These are phyloP conservation scores for Caenorhabditis zanzibari DNA, from an alignment of 2,888 invertebrate genomes.

Conservation along the genomic window DNA sequence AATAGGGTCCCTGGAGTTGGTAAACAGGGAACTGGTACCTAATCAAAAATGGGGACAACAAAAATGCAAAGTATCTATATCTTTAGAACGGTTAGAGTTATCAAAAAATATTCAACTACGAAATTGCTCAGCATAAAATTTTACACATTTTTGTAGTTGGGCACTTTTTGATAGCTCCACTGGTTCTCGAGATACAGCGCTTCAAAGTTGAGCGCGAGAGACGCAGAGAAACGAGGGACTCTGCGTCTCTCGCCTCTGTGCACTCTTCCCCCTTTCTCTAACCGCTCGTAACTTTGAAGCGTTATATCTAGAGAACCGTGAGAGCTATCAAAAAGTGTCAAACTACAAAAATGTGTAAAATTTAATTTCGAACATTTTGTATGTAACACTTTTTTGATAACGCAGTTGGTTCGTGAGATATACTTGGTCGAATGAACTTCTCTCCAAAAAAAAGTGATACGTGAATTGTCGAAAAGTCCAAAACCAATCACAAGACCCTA, in stretches of 20 bases:
- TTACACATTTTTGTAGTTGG: no score
- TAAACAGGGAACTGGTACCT: constrained; percentile 21
- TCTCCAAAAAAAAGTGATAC: no score
- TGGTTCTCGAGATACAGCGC: no score
- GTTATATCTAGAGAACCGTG: not conserved
- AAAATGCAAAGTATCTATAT: not conserved
- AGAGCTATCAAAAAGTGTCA: not conserved
- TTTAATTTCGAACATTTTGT: not conserved
- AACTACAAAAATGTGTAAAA: not conserved
- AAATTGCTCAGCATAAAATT: not conserved
- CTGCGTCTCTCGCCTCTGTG: no score
- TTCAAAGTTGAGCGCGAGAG: no score
- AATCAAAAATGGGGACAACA: not conserved
- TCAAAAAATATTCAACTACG: not conserved
- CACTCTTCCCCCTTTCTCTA: no score
- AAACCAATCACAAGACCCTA: not conserved
- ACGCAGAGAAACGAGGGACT: no score
- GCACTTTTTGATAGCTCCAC: no score
- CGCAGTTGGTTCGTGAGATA: not conserved
- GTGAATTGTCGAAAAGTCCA: not conserved
- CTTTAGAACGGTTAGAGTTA: not conserved
- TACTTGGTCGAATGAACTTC: not conserved
- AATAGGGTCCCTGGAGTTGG: constrained; percentile 16
- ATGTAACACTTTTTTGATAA: not conserved
- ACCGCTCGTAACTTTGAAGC: not conserved